phyloP scores from a whole-genome alignment of 2,797 vertebrate species.

The Anguilla pacifica region DNA sequence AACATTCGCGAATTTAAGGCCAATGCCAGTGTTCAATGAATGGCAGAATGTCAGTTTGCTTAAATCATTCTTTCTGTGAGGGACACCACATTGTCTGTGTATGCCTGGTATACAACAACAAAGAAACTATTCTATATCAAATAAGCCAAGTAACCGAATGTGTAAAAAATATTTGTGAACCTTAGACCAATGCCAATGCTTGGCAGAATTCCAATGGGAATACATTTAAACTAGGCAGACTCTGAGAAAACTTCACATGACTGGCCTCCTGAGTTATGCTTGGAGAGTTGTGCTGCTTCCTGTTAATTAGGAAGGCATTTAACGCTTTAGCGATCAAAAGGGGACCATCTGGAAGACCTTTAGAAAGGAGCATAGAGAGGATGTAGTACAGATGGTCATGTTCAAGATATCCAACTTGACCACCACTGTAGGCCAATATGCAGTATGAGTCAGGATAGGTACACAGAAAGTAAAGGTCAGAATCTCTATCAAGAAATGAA shows the following conservation, averaged over 20 bases:
- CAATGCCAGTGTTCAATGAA: background rate
- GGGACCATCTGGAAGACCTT: background rate
- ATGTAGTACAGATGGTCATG: background rate
- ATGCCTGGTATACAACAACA: background rate
- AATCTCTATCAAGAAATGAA: background rate
- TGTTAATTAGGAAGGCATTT: background rate
- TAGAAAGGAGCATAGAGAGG: background rate
- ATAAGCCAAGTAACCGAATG: background rate
- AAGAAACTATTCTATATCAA: background rate
- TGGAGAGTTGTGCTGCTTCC: background rate
- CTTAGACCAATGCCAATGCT: background rate
- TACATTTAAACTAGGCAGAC: background rate
- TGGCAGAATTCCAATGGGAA: background rate
- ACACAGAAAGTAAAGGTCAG: background rate
- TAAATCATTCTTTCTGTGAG: background rate
- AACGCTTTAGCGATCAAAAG: slow-evolving; percentile 2
- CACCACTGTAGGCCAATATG: background rate
- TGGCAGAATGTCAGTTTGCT: background rate
- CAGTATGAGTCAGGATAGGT: background rate
- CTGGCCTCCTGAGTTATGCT: background rate
- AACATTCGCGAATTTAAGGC: no score
- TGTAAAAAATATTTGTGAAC: background rate
- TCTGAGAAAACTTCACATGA: background rate
- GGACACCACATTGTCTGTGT: background rate
- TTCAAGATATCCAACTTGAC: background rate